Evolutionary conservation across 2,888 invertebrate genomes (phyloP).

Genomic region (Cephus sareptanus): DNA sequence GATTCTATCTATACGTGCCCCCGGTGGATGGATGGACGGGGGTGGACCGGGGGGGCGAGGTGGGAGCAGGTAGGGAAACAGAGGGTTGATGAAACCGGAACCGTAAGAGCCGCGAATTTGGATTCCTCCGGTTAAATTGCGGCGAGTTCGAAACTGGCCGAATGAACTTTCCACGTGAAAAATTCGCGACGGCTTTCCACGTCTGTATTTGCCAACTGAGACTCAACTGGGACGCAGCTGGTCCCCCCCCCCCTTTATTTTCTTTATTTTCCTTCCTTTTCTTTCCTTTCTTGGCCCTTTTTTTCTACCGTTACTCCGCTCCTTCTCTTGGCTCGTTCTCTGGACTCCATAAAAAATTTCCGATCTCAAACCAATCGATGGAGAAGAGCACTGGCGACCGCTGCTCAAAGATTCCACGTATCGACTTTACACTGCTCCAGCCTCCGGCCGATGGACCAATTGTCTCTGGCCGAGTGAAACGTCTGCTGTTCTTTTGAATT

Average conservation of each 20-base stretch:
- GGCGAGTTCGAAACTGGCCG: background rate
- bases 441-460: background rate
- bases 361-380: background rate
- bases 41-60: no score
- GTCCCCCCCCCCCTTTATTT: background rate
- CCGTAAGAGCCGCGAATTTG: background rate
- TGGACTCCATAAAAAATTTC: background rate
- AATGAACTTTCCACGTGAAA: background rate
- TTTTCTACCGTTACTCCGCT: background rate
- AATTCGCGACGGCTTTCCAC: background rate
- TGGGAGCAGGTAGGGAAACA: slow-evolving; percentile 2
- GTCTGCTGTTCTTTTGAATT: background rate
- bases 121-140: slow-evolving; percentile 1
- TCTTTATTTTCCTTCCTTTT: background rate
- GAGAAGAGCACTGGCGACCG: background rate
- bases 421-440: background rate
- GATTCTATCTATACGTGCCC: slow-evolving; percentile 8
- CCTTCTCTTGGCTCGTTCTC: background rate
- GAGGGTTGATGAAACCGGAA: slow-evolving; percentile 15
- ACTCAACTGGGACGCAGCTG: background rate
- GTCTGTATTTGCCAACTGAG: background rate
- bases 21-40: background rate
- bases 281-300: background rate
- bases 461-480: background rate
- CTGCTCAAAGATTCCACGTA: background rate